Evolutionary conservation across 1,140 invertebrate genomes (phyloP), one percentile per base, ranked within the genome.

Genomic region (Phenacoccus solenopsis): DNA sequence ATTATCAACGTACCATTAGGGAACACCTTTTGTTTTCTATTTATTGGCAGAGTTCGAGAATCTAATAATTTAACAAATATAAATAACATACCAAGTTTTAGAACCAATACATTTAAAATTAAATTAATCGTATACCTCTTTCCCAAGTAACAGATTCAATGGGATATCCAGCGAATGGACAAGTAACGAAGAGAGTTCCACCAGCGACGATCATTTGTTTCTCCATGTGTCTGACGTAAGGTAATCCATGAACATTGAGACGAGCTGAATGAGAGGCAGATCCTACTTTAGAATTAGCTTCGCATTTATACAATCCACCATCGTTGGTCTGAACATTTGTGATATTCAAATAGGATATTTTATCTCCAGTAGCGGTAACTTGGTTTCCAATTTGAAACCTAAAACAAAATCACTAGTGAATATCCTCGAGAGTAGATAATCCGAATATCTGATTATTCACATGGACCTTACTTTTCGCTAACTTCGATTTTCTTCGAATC

Each of bases 201-300:
- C 93, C 93, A 56, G 94, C 93, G 7, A 96, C 94, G 56, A 96
- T 94, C 25, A 93, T 90, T 76, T 94, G 89, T 79, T 97, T 96
- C 76, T 93, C 90, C 91, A 95, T 95, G 28, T 90, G 86, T 38
- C 91, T 85, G 70, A 95, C 90, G 78, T 91, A 93, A 0, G 92
- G 92, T 72, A 91, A 80, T 74, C 94, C 94, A 76, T 95, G 94
- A 12, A 98, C 90, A 80, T 97, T 96, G 16, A 97, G 85, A 75
- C 90, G 87, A 0, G 90, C 90, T 10, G 88, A 85, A 78, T 98
- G 93, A 73, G 90, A 88, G 1, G 90, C 89, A 38, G 87, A 86
- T 69, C 94, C 95, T 28, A 97, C 90, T 82, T 94, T 94, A 75
- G 94, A 96, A 49, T 87, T 88, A 13, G 94, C 94, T 35, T 90